Evolutionary conservation across 2,888 invertebrate genomes (phyloP), one percentile per base, ranked within the genome.

Genomic region (Xestobium rufovillosum): DNA sequence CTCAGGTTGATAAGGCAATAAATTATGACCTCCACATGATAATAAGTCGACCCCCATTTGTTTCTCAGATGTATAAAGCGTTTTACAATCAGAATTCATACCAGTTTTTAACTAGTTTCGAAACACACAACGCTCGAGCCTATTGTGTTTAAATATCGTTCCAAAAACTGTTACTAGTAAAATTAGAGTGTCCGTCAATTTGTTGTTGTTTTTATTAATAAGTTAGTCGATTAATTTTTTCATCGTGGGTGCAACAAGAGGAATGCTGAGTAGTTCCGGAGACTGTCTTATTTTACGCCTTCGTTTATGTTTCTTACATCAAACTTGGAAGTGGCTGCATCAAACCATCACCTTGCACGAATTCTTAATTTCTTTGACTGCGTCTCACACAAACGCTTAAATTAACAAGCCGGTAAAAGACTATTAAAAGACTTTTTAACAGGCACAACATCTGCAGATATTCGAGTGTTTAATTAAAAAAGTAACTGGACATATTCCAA

Each of bases 261-360:
- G 60, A 60, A 65, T 65, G 64, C 62, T 62, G 57, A 80, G 74
- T 72, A 78, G 78, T 72, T 79, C 78, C 67, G 78, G 79, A 66
- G 83, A 84, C 68, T 83, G 83, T 78, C 74, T 88, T 76, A 86
- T 83, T 75, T 83, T 88, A 72, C 83, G 88, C 71, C 80, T 77
- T 76, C 85, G 88, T 73, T 81, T 83, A 69, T 84, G 82, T 71
- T 77, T 79, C 70, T 80, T 88, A 70, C 87, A 89, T 70, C 88
- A 88, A 70, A 90, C 89, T 64, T 89, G 86, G 83, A 89, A 89
- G 88, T 90, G 89, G 89, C 72, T 90, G 66, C 89, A 90, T 67
- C 88, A 88, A 68, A 90, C 89, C 49, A 83, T 85, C 59, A 82
- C 81, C 56, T 75, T 89, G 43, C 89, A 90, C 76, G 85, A 88